phyloP scores from a whole-genome alignment of 2,113 vertebrate species.

The Dermatemys mawii region DNA sequence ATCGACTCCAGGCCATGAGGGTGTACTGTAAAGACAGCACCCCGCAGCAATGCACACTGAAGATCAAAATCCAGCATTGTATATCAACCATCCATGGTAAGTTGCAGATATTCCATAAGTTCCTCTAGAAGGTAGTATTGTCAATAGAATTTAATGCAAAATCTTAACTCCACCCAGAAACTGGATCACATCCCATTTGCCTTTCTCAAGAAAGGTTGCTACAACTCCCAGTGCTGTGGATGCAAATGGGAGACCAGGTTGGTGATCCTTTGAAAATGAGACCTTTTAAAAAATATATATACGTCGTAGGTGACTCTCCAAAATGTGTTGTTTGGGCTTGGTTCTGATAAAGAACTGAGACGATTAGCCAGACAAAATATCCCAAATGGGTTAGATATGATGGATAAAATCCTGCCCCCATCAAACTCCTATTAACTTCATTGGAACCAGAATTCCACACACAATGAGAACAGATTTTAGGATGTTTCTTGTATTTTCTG shows the following conservation, averaged over 20 bases:
- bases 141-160: neutral
- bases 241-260: neutral
- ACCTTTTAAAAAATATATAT: no score
- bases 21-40: no score
- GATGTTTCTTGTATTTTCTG: neutral
- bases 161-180: neutral
- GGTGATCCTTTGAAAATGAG: neutral
- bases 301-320: neutral
- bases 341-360: neutral
- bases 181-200: neutral
- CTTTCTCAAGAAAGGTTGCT: neutral
- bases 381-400: neutral
- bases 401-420: neutral
- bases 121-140: neutral
- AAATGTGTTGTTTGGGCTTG: neutral
- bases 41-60: neutral
- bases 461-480: neutral
- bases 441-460: neutral
- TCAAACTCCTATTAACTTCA: neutral
- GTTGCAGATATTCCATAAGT: neutral
- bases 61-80: neutral
- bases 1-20: no score
- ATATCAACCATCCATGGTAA: neutral
- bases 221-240: neutral
- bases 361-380: neutral